Conservation (phyloP, 2,113 vertebrate species). For the Gobius niger region DNA sequence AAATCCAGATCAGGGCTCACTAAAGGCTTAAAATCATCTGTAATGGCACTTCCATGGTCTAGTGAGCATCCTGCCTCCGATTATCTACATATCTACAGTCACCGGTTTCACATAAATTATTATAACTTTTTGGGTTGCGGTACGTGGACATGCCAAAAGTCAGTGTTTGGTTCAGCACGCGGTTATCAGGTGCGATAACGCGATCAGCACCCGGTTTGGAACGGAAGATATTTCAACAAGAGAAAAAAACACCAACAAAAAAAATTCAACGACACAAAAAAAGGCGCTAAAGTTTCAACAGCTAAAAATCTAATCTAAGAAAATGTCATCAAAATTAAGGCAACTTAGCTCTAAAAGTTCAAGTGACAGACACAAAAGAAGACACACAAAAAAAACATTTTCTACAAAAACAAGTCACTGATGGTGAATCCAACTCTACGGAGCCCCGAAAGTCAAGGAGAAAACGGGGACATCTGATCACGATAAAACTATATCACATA, state of each 20-base stretch:
- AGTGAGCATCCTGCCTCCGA: conserved; percentile 56
- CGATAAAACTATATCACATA: no score
- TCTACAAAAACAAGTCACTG: conserved; percentile 61
- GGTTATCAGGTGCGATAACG: conserved; percentile 35
- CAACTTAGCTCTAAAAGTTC: conserved; percentile 65
- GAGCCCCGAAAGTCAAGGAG: background rate
- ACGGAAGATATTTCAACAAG: conserved; percentile 40
- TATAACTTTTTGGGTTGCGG: conserved; percentile 30
- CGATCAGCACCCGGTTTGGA: conserved; percentile 39
- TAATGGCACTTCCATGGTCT: conserved; percentile 73
- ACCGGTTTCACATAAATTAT: conserved; percentile 54
- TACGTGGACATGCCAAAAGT: conserved; percentile 29
- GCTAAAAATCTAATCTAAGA: conserved; percentile 53
- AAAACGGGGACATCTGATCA: background rate
- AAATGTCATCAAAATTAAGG: conserved; percentile 66
- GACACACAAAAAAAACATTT: conserved; percentile 41
- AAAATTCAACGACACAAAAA: conserved; percentile 53
- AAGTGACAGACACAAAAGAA: conserved; percentile 64
- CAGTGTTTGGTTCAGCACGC: conserved; percentile 41
- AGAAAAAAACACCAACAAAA: conserved; percentile 38
- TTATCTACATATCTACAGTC: conserved; percentile 71
- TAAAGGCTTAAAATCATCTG: conserved; percentile 65
- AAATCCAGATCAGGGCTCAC: conserved; percentile 59
- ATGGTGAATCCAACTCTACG: conserved; percentile 51
- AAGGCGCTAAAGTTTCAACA: conserved; percentile 40